phyloP scores from a whole-genome alignment of 2,888 invertebrate genomes.

The Beris chalybata region DNA sequence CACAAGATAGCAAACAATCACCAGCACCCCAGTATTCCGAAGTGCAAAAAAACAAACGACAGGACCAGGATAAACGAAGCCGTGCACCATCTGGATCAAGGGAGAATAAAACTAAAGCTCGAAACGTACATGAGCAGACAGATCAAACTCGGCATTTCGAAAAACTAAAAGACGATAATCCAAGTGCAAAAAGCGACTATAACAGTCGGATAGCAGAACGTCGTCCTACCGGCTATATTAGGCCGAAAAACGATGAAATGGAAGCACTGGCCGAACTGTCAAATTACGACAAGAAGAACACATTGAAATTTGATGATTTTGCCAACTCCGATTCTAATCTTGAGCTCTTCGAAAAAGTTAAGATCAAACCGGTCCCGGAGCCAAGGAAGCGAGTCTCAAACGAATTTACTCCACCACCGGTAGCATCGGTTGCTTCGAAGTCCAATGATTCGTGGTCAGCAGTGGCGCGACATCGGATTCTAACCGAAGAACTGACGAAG shows the following conservation, averaged over 20 bases:
- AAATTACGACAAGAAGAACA: not conserved
- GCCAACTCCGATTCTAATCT: constrained; percentile 39
- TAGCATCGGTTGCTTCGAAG: constrained; percentile 25
- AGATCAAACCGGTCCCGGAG: constrained; percentile 16
- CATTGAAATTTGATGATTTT: not conserved
- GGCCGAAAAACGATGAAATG: constrained; percentile 26
- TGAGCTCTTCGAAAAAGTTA: constrained; percentile 16
- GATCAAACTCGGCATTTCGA: constrained; percentile 29
- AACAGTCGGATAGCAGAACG: constrained; percentile 15
- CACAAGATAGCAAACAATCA: constrained; percentile 15
- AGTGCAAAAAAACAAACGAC: constrained; percentile 17
- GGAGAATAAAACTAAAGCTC: constrained; percentile 9
- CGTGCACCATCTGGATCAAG: not conserved
- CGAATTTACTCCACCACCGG: constrained; percentile 18
- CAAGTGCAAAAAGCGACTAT: not conserved
- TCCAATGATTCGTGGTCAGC: constrained; percentile 59
- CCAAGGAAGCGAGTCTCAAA: constrained; percentile 19
- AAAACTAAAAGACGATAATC: constrained; percentile 24
- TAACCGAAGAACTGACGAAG: constrained; percentile 53
- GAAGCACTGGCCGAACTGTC: constrained; percentile 13
- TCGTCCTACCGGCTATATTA: constrained; percentile 30
- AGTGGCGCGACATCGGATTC: constrained; percentile 58
- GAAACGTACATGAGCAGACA: not conserved
- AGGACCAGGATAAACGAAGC: constrained; percentile 5
- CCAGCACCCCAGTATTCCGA: constrained; percentile 28